These are phyloP conservation scores for Tragelaphus scriptus DNA, from an alignment of 2,113 vertebrate species.

Conservation along the genomic window DNA sequence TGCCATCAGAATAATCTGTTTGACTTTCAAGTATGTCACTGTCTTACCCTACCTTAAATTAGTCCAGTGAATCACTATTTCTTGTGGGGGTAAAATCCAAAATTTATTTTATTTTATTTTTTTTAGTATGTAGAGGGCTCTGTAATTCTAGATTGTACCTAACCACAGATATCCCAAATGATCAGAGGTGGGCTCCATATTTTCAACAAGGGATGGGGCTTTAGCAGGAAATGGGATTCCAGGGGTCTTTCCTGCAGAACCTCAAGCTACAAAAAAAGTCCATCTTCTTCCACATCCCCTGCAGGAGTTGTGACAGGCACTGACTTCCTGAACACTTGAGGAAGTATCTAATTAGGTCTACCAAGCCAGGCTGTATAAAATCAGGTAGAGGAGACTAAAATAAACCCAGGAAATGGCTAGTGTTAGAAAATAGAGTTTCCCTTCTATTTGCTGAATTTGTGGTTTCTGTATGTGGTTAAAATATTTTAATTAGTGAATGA, in stretches of 20 bases:
- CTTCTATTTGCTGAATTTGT: constrained; percentile 38
- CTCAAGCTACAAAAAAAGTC: background rate
- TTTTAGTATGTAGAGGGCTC: background rate
- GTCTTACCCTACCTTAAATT: background rate
- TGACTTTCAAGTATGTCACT: background rate
- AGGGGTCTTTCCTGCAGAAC: background rate
- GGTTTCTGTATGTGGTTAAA: constrained; percentile 61
- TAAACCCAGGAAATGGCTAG: constrained; percentile 73
- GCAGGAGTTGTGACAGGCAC: background rate
- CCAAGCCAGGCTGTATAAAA: constrained; percentile 10
- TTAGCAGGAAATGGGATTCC: background rate
- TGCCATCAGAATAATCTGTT: background rate
- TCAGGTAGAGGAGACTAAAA: constrained; percentile 55
- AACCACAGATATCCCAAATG: background rate
- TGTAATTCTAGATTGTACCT: background rate
- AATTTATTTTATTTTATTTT: background rate
- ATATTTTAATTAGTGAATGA: constrained; percentile 75
- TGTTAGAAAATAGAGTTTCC: constrained; percentile 68
- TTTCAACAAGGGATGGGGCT: background rate
- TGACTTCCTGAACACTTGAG: constrained; percentile 47
- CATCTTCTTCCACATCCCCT: background rate
- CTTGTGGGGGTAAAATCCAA: background rate
- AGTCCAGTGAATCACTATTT: background rate
- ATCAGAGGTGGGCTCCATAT: background rate
- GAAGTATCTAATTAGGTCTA: constrained; percentile 52